Evolutionary conservation across 2,113 vertebrate species (phyloP).

Genomic region (Poecilia latipinna): DNA sequence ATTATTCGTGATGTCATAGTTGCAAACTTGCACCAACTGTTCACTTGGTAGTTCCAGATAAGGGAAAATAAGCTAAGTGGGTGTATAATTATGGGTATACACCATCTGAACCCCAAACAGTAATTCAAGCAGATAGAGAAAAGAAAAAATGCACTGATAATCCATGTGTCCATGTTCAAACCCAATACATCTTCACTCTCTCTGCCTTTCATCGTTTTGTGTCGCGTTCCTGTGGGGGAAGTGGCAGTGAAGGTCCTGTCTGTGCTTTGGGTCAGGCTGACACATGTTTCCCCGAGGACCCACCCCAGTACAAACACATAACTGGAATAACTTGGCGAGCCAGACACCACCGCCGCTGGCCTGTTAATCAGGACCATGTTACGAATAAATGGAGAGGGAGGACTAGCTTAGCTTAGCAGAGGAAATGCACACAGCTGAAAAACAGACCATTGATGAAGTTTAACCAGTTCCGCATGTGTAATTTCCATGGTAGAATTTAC

Average conservation of each 20-base stretch:
- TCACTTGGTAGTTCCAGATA: conserved; percentile 34
- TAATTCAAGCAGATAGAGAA: conserved; percentile 1
- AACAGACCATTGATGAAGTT: conserved; percentile 40
- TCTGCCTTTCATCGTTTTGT: background rate
- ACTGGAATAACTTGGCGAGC: conserved; percentile 46
- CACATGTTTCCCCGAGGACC: conserved; percentile 43
- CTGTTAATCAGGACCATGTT: conserved; percentile 60
- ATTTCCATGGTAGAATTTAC: too few species aligned
- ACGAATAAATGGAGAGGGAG: conserved; percentile 6
- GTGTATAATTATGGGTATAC: conserved; percentile 15
- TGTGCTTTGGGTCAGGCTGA: conserved; percentile 45
- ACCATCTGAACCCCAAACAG: conserved; percentile 27
- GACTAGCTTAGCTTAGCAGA: conserved; percentile 33
- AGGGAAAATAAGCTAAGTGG: conserved; percentile 23
- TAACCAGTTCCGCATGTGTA: conserved; percentile 22
- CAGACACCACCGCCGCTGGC: conserved; percentile 34
- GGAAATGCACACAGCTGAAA: conserved; percentile 50
- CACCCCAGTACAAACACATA: conserved; percentile 45
- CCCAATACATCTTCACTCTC: conserved; percentile 9
- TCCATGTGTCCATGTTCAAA: background rate
- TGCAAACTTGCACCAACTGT: conserved; percentile 31
- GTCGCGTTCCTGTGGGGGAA: conserved; percentile 28
- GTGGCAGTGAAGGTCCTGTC: conserved; percentile 30
- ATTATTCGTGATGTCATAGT: conserved; percentile 32
- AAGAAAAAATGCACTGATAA: background rate